A percentile compares a stretch with the other conserved stretches of the same genome.
Conservation (phyloP, 2,113 vertebrate species). For the Monarcha castaneiventris region DNA sequence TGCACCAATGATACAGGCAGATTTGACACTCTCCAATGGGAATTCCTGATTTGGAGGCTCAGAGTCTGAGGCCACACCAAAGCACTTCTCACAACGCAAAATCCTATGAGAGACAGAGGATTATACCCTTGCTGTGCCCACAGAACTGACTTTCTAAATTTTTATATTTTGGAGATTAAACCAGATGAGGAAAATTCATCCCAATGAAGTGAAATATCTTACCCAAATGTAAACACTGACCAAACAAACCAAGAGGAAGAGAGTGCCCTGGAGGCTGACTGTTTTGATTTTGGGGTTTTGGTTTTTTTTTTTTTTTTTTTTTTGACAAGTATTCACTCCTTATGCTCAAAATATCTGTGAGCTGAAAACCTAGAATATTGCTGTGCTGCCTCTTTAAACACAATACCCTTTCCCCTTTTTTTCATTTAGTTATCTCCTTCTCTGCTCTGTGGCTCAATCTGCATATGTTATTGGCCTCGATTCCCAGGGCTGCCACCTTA, state of each 20-base stretch:
- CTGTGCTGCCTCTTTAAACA: constrained; percentile 28
- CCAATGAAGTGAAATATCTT: neutral
- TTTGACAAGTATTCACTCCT: neutral
- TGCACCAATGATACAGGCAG: neutral
- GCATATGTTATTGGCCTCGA: constrained; percentile 51
- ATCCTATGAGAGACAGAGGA: neutral
- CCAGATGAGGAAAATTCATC: neutral
- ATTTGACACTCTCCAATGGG: neutral
- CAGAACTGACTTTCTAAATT: neutral
- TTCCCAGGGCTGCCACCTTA: constrained; percentile 57
- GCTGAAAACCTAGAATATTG: neutral
- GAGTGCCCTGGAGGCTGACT: neutral
- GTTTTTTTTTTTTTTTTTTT: too few relatives aligned
- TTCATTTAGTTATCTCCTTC: constrained; percentile 59
- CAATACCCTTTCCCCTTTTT: neutral
- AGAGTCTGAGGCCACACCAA: neutral
- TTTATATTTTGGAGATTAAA: constrained; percentile 8
- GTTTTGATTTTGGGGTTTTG: neutral
- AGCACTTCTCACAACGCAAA: neutral
- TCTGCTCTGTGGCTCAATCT: constrained; percentile 22
- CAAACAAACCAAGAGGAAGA: neutral
- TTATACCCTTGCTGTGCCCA: neutral
- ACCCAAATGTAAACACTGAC: neutral
- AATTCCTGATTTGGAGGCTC: neutral
- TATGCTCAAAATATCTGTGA: neutral